Evolutionary conservation across 2,888 invertebrate species (phyloP).

Genomic region (Phengaris arion): DNA sequence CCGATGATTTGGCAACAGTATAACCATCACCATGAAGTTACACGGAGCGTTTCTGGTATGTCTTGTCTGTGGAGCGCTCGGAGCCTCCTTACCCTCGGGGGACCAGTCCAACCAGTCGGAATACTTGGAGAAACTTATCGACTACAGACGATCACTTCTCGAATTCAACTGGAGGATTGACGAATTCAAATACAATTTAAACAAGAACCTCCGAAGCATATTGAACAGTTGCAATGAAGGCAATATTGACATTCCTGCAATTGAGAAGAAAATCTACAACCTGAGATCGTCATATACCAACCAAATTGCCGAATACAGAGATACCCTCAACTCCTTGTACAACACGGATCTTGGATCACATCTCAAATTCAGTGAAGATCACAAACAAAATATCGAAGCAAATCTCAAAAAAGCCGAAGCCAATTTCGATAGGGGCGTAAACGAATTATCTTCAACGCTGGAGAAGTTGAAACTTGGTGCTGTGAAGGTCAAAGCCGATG

Average conservation of each 20-base stretch:
- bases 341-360: background rate
- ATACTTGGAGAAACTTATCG: background rate
- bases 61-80: background rate
- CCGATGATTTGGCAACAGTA: background rate
- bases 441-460: background rate
- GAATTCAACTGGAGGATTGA: conserved; percentile 4
- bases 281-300: background rate
- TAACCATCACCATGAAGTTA: background rate
- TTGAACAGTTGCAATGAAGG: background rate
- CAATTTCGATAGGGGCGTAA: background rate
- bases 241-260: background rate
- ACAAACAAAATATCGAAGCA: background rate
- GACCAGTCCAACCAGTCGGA: background rate
- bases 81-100: background rate
- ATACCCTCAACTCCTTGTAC: background rate
- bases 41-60: conserved; percentile 3
- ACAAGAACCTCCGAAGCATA: background rate
- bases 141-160: background rate
- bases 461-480: background rate
- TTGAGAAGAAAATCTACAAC: background rate
- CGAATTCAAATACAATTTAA: background rate
- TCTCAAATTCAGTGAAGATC: background rate
- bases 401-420: background rate
- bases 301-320: background rate
- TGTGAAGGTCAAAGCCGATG: background rate